Evolutionary conservation across 2,888 invertebrate species (phyloP), one percentile per base, ranked within the genome.

Genomic region (Euproctis similis): DNA sequence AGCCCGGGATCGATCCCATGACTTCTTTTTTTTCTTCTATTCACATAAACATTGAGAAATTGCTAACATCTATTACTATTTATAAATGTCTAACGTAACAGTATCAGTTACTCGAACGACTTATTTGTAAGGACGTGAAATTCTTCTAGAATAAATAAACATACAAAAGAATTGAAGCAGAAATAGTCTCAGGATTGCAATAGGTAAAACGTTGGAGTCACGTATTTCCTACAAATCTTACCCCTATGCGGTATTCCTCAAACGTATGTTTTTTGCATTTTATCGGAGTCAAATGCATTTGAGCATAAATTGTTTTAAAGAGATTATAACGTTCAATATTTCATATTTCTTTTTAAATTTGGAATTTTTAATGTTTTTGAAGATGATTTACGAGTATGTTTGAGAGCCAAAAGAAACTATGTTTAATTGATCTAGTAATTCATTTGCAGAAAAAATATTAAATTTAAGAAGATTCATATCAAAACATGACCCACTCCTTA

Each of bases 201-300:
- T 35, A 39, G 38, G 34, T 36, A 37, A n/a, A 39, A 31, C 28
- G 30, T 13, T n/a, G 31, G 36, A 37, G 36, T 46, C 51, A 52
- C 51, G 51, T 52, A 34, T 30, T 14, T 32, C 25, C 35, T 12
- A 40, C 42, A 51, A 51, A 51, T 52, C 52, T 46, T 44, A 37
- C 36, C n/a, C n/a, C 32, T 36, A 37, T 42, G 46, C 30, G 39
- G 42, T 48, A 48, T 51, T 48, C 42, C 27, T 34, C 16, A 20
- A 40, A 41, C 38, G 44, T 51, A 39, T 30, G n/a, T n/a, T 43
- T 50, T 46, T 42, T 40, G 42, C 38, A 48, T 46, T 51, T 51
- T 41, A 26, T 31, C 28, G 32, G 34, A 49, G 39, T 44, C 40
- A 40, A 45, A 45, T 47, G 40, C 40, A 41, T 47, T 50, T 42